Percentiles rank a stretch among this genome's conserved stretches.
phyloP scores from a whole-genome alignment of 2,113 vertebrate genomes.

The Spheniscus mendiculus region DNA sequence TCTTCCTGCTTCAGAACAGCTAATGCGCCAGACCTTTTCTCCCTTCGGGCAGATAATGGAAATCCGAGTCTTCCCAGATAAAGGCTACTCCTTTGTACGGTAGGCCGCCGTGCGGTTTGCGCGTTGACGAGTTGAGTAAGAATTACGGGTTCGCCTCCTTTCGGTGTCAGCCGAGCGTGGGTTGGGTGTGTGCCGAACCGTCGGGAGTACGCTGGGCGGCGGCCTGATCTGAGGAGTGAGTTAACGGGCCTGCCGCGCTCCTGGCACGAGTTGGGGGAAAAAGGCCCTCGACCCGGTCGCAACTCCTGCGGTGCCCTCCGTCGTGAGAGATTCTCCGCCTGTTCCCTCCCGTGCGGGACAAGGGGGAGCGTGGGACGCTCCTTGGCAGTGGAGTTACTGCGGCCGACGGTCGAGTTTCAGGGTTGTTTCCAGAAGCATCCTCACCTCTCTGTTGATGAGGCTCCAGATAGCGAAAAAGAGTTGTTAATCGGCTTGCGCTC shows the following conservation, averaged over 20 bases:
- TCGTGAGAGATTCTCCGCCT: fast-evolving
- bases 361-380: no score
- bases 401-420: fast-evolving
- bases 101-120: conserved; percentile 14
- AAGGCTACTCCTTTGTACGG: conserved; percentile 98
- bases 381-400: background rate
- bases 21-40: conserved; percentile 98
- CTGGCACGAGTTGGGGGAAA: fast-evolving
- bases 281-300: background rate
- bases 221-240: no score
- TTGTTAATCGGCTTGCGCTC: fast-evolving
- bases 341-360: fast-evolving
- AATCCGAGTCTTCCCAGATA: conserved; percentile 96
- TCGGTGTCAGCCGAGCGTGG: fast-evolving
- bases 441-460: background rate
- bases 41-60: conserved; percentile 98
- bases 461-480: no score
- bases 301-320: fast-evolving
- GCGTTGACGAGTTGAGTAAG: fast-evolving
- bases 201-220: no score
- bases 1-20: conserved; percentile 84
- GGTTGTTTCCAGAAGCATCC: background rate
- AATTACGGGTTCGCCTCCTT: fast-evolving
- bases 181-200: fast-evolving
- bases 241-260: no score